Evolutionary conservation across 2,888 invertebrate genomes (phyloP), one percentile per base, ranked within the genome.

Genomic region (Leucophenga montana): DNA sequence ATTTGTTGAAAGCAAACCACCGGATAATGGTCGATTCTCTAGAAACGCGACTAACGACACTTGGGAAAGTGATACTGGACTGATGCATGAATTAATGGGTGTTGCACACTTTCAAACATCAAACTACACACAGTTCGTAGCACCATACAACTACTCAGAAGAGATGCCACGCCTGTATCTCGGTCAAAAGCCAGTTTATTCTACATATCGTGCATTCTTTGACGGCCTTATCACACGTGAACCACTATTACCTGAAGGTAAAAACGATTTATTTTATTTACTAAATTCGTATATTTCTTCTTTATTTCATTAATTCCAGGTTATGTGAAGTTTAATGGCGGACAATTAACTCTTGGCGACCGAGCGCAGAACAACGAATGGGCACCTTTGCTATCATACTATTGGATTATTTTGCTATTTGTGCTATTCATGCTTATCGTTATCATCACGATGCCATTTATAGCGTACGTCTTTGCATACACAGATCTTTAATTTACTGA

Each of bases 381-480:
- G 90, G 87, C 88, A 64, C 88, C 89, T 71, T 82, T 91, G 50
- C 72, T 90, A 46, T 82, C 86, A 18, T 91, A 92, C 54, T 89
- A 89, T 72, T 89, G 89, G 89, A 92, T 92, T 0, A 89, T 95
- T 59, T 85, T 91, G 46, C 89, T 92, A 66, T 89, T 94, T 65
- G 88, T 92, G 11, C 80, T 91, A 18, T 82, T 92, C 8, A 90
- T 94, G 59, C 86, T 92, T n/a, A 82, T 94, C 16, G 91, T 95
- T 70, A 91, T 92, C 46, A 90, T 95, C 64, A 87, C 94, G 71
- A 91, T 97, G 89, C 97, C 97, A 54, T 91, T 96, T 62, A 91
- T 94, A 73, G 97, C 96, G 90, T 92, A 78, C 86, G 88, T 87
- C 39, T 11, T 11, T 11, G 3, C 39, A 39, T 11, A 1, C n/a